Percentiles rank a stretch among this genome's conserved stretches.
phyloP scores from a whole-genome alignment of 2,888 invertebrate species.

The Diogma glabrata region DNA sequence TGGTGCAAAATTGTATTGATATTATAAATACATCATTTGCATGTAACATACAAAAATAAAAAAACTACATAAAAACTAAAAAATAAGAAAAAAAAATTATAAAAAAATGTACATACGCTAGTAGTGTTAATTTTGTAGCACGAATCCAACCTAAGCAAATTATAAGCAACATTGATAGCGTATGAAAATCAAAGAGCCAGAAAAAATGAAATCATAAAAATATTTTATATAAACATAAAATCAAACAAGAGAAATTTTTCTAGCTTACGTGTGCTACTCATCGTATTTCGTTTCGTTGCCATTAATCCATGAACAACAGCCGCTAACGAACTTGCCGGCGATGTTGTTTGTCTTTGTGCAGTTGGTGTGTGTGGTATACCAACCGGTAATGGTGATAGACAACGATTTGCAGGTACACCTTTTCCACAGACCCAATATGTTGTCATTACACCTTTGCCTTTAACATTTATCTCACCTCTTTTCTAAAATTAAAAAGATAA shows the following conservation, averaged over 20 bases:
- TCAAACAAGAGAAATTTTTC: too few species aligned
- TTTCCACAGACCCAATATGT: slow-evolving; percentile 80
- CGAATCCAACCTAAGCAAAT: slow-evolving; percentile 16
- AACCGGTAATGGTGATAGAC: slow-evolving; percentile 31
- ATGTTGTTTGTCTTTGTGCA: slow-evolving; percentile 54
- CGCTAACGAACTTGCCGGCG: slow-evolving; percentile 68
- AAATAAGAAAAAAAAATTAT: too few species aligned
- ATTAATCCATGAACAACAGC: slow-evolving; percentile 84
- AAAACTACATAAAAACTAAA: too few species aligned
- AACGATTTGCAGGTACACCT: slow-evolving; percentile 30
- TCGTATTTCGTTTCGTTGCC: slow-evolving; percentile 41
- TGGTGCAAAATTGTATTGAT: too few species aligned
- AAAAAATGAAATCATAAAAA: slow-evolving; percentile 6
- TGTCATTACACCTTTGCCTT: slow-evolving; percentile 92
- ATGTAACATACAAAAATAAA: too few species aligned
- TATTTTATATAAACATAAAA: too few species aligned
- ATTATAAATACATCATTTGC: too few species aligned
- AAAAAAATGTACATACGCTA: slow-evolving; percentile 17
- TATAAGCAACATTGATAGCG: slow-evolving; percentile 5
- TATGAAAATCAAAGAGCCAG: neutral
- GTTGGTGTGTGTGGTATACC: slow-evolving; percentile 42
- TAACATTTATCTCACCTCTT: slow-evolving; percentile 81
- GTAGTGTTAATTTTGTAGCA: slow-evolving; percentile 17
- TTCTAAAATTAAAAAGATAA: too few species aligned
- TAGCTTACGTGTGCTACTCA: slow-evolving; percentile 32